Base-by-base conservation (phyloP, 1,140 invertebrate species). In the Drosophila ananassae region DNA sequence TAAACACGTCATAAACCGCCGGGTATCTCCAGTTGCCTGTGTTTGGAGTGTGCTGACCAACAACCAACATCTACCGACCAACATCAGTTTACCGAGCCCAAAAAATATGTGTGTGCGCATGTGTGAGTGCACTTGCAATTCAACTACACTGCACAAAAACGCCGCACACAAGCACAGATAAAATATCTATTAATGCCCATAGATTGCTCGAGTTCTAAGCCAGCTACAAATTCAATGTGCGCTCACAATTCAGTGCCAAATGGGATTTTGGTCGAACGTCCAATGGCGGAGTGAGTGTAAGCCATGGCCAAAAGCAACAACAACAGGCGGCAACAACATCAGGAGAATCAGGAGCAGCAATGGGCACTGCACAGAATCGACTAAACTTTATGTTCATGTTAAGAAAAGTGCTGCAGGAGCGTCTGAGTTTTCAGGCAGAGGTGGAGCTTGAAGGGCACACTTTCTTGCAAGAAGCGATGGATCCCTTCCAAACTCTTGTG, bases 171-270 rank as follows among this genome's bases (percentile, higher is more conserved):
- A 51, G 39, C 22, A 62, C 63, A 71, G 63, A 69, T 63, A 75
- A 81, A 87, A 75, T 87, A 85, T 85, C 82, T 85, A 89, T 85
- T 87, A 85, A 87, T 87, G 74, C 66, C 44, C 69, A 83, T 81
- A 82, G 73, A 87, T 85, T 74, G 72, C 47, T 47, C 37, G 57
- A 52, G 69, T 64, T 73, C 78, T 87, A 85, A 85, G 82, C 78
- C 67, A 50, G 52, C 78, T 78, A 87, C 82, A 85, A 87, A 85
- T 87, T 85, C 82, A 85, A 85, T 85, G 82, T 87, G 78, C 52
- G 74, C 82, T 82, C 82, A 85, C 82, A 85, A 85, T 87, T 85
- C 82, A 85, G 78, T 82, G 82, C 74, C 82, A 85, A 85, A 85
- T 85, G 82, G 82, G 82, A 87, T 85, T 85, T 85, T 68, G 74